These are phyloP conservation scores for Lycocerus yunnanus DNA, from an alignment of 2,888 invertebrate genomes.

Conservation along the genomic window DNA sequence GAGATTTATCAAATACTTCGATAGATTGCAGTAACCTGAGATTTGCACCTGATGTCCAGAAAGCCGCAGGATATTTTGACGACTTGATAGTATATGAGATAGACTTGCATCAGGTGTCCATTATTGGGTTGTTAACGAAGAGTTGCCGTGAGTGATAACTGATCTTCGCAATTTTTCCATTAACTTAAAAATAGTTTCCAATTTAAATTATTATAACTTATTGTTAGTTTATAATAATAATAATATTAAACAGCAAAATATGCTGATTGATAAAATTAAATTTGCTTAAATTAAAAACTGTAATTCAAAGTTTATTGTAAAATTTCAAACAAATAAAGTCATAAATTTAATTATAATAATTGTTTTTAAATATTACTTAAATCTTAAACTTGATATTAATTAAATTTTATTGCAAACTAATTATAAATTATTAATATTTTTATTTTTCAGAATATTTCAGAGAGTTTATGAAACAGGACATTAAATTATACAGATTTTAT, in stretches of 20 bases:
- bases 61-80: conserved; percentile 8
- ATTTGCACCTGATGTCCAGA: conserved; percentile 22
- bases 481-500: not conserved
- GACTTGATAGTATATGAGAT: conserved; percentile 21
- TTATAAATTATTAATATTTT: no score
- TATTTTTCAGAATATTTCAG: not conserved
- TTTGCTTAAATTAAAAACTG: no score
- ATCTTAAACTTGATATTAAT: no score
- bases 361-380: no score
- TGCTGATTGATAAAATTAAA: no score
- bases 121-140: conserved; percentile 45
- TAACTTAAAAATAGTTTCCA: not conserved
- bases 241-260: no score
- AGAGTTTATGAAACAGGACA: not conserved
- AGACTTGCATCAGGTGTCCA: conserved; percentile 46
- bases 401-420: no score
- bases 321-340: not conserved
- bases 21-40: conserved; percentile 16
- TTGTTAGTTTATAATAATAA: not conserved
- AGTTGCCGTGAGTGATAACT: conserved; percentile 45
- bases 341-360: not conserved
- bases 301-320: not conserved
- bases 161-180: not conserved
- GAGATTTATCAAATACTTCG: conserved; percentile 8
- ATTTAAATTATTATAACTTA: not conserved